These are phyloP conservation scores for Adrianichthys oophorus DNA, from an alignment of 2,797 vertebrate genomes.

Conservation along the genomic window DNA sequence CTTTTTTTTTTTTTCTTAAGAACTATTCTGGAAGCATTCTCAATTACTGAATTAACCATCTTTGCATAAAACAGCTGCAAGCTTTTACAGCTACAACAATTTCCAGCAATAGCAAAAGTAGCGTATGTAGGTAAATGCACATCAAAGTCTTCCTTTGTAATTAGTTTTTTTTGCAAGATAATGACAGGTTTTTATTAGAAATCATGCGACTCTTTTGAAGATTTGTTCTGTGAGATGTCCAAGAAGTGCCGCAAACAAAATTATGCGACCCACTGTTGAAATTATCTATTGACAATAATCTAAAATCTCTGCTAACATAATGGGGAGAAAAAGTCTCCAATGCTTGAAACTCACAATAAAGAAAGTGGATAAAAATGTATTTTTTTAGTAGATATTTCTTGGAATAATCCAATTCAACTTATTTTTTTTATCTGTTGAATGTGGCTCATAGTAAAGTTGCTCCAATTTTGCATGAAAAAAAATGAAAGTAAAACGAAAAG, in stretches of 20 bases:
- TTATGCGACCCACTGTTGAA: not conserved
- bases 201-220: not conserved
- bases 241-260: conserved; percentile 1
- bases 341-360: not conserved
- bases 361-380: conserved; percentile 6
- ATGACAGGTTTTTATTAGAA: not conserved
- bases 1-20: too few species aligned
- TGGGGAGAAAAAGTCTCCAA: too few species aligned
- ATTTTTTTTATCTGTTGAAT: conserved; percentile 47
- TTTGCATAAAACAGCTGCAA: too few species aligned
- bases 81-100: too few species aligned
- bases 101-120: too few species aligned
- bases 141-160: too few species aligned
- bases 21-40: too few species aligned
- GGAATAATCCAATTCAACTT: conserved; percentile 30
- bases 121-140: too few species aligned
- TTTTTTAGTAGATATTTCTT: conserved; percentile 1
- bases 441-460: conserved; percentile 41
- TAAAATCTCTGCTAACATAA: too few species aligned
- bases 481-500: conserved; percentile 26
- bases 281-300: too few species aligned
- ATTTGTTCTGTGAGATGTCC: not conserved
- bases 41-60: too few species aligned
- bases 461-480: conserved; percentile 34
- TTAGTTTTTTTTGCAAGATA: too few species aligned